Evolutionary conservation across 1,140 invertebrate genomes (phyloP).

Genomic region (Adoxophyes honmai): DNA sequence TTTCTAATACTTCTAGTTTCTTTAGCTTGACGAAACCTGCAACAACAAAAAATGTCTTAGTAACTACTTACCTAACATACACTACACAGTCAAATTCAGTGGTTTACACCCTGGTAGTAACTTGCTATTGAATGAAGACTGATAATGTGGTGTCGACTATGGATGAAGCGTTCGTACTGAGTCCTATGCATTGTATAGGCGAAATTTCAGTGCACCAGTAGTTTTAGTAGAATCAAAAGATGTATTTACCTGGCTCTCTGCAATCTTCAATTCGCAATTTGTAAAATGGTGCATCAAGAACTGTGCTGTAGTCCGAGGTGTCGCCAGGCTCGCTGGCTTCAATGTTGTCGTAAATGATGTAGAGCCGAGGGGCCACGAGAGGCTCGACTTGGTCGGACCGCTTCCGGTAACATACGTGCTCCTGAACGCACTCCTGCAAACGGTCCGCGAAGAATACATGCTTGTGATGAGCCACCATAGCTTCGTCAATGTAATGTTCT

Average conservation of each 20-base stretch:
- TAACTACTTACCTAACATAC: background rate
- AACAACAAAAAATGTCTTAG: conserved; percentile 25
- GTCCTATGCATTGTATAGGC: no score
- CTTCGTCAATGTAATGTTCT: conserved; percentile 64
- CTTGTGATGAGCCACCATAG: conserved; percentile 78
- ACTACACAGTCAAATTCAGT: no score
- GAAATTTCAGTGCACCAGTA: no score
- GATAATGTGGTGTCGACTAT: no score
- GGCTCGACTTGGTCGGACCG: conserved; percentile 69
- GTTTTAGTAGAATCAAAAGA: no score
- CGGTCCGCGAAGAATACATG: conserved; percentile 80
- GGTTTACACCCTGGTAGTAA: no score
- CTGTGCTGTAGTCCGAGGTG: conserved; percentile 78
- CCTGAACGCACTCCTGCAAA: conserved; percentile 79
- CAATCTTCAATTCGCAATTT: conserved; percentile 82
- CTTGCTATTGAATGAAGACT: no score
- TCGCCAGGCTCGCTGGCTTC: conserved; percentile 82
- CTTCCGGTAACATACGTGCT: conserved; percentile 70
- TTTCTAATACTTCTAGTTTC: conserved; percentile 72
- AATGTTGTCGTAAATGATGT: conserved; percentile 86
- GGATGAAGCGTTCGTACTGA: no score
- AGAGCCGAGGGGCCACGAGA: conserved; percentile 81
- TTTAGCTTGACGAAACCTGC: conserved; percentile 78
- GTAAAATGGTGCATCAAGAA: conserved; percentile 80
- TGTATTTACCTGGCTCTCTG: conserved; percentile 76